A percentile compares a stretch with the other conserved stretches of the same genome.
Conservation (phyloP, 2,888 invertebrate species). For the Ferrisia virgata region DNA sequence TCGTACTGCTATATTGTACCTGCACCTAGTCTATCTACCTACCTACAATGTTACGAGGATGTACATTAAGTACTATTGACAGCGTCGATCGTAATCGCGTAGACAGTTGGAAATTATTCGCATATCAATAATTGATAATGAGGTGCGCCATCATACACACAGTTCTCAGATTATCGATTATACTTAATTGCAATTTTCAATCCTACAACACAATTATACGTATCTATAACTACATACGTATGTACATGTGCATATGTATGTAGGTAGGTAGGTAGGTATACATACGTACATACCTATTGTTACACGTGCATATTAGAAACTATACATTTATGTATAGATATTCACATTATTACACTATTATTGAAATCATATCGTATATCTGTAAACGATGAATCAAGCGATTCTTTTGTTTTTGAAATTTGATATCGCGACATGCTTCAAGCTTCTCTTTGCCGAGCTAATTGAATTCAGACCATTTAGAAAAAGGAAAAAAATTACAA, state of each 20-base stretch:
- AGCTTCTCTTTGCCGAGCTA: background rate
- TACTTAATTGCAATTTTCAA: constrained; percentile 1
- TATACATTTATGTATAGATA: background rate
- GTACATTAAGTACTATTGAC: background rate
- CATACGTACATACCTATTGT: background rate
- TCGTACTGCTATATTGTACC: too few species aligned
- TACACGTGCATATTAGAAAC: background rate
- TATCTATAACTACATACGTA: too few species aligned
- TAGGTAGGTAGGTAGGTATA: background rate
- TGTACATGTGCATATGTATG: too few species aligned
- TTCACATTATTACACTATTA: background rate
- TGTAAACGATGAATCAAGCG: background rate
- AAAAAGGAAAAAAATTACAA: too few species aligned
- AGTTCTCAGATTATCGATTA: background rate
- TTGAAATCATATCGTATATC: background rate
- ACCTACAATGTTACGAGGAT: too few species aligned
- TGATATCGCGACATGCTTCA: background rate
- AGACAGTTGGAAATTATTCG: background rate
- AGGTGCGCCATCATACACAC: background rate
- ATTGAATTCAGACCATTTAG: constrained; percentile 6
- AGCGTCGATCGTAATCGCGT: background rate
- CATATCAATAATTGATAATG: constrained; percentile 10
- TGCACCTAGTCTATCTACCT: too few species aligned
- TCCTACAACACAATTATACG: too few species aligned
- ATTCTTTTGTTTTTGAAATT: constrained; percentile 20